Percentiles rank a stretch among this genome's conserved stretches.
phyloP scores from a whole-genome alignment of 2,888 invertebrate species.

The Chymomyza fuscimana region DNA sequence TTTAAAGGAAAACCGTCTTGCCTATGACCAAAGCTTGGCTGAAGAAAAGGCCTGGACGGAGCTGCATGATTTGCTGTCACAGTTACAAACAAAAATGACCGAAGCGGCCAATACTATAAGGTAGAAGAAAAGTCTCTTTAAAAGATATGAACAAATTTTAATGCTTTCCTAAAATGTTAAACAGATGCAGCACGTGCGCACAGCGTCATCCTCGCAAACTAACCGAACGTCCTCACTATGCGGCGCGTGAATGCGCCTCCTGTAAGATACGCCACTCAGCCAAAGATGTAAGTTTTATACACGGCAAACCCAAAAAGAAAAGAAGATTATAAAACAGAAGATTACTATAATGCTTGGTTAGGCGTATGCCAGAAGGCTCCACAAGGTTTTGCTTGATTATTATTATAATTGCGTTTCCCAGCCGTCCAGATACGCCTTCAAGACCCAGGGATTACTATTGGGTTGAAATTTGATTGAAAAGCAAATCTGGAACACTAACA shows the following conservation, averaged over 20 bases:
- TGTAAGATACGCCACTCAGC: slow-evolving; percentile 95
- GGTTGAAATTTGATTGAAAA: no score
- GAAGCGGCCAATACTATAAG: slow-evolving; percentile 95
- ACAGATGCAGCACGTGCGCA: slow-evolving; percentile 94
- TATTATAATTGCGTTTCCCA: no score
- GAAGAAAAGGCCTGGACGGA: slow-evolving; percentile 94
- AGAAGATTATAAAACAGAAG: no score
- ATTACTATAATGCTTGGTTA: background rate
- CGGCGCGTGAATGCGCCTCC: slow-evolving; percentile 93
- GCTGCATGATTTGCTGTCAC: slow-evolving; percentile 91
- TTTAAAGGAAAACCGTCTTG: slow-evolving; percentile 85
- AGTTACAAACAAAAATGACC: slow-evolving; percentile 95
- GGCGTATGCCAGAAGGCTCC: no score
- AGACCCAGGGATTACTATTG: no score
- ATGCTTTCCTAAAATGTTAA: background rate
- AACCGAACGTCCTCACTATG: slow-evolving; percentile 93
- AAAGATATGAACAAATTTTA: background rate
- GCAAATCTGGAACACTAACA: no score
- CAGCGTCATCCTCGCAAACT: slow-evolving; percentile 92
- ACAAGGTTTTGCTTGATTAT: no score
- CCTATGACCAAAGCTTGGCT: slow-evolving; percentile 86
- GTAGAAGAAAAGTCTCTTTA: slow-evolving; percentile 59
- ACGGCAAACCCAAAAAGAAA: background rate
- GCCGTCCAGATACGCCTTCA: no score
- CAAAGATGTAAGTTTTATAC: slow-evolving; percentile 84